Percentiles rank a stretch among this genome's conserved stretches.
These are phyloP conservation scores for Drosophila gaucha DNA, from an alignment of 2,888 invertebrate species.

Conservation along the genomic window DNA sequence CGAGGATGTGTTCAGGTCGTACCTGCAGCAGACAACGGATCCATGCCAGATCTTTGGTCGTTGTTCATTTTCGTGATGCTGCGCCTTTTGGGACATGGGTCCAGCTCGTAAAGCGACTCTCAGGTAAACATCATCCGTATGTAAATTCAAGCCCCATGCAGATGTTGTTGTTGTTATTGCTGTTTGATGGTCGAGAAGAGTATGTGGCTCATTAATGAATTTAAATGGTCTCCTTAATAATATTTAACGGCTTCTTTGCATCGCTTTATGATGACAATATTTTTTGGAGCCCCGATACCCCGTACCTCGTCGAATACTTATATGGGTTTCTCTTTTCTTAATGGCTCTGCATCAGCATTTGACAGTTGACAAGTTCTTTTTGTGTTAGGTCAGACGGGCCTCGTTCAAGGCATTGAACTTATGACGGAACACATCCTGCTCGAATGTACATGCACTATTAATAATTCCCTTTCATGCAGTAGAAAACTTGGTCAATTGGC, in stretches of 20 bases:
- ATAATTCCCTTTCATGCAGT: slow-evolving; percentile 80
- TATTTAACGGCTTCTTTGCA: slow-evolving; percentile 84
- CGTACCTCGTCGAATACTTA: slow-evolving; percentile 26
- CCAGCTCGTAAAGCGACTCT: slow-evolving; percentile 50
- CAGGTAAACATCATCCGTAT: slow-evolving; percentile 72
- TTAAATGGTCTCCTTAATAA: slow-evolving; percentile 85
- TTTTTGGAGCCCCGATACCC: slow-evolving; percentile 57
- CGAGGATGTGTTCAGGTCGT: slow-evolving; percentile 50
- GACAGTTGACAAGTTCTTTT: slow-evolving; percentile 81
- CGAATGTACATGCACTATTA: slow-evolving; percentile 61
- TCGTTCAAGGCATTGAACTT: slow-evolving; percentile 57
- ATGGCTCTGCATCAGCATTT: slow-evolving; percentile 76
- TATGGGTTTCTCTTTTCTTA: slow-evolving; percentile 74
- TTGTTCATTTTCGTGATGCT: slow-evolving; percentile 69
- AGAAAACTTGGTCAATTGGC: slow-evolving; percentile 42
- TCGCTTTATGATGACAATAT: slow-evolving; percentile 84
- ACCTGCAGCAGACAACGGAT: slow-evolving; percentile 15
- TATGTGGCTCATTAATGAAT: slow-evolving; percentile 84
- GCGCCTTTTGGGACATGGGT: slow-evolving; percentile 29
- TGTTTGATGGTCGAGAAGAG: slow-evolving; percentile 51
- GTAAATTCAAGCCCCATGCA: slow-evolving; percentile 61
- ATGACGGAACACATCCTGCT: slow-evolving; percentile 50
- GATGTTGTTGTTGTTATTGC: slow-evolving; percentile 32
- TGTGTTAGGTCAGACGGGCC: slow-evolving; percentile 46
- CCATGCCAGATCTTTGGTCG: slow-evolving; percentile 50